phyloP scores from a whole-genome alignment of 2,888 invertebrate genomes.

The Choreutis nemorana region DNA sequence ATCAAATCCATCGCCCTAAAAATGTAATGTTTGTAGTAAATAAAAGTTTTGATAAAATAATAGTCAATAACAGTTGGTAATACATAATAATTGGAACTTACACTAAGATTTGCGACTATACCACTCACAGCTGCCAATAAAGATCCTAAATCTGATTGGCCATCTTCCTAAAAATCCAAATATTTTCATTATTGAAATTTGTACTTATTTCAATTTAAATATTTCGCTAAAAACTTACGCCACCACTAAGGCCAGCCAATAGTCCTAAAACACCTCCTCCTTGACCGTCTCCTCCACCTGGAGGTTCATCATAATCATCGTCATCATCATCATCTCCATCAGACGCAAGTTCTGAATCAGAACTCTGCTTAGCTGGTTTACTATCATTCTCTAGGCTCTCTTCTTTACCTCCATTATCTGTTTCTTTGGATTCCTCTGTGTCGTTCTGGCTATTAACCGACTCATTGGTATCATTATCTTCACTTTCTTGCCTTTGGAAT shows the following conservation, averaged over 20 bases:
- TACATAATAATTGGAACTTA: constrained; percentile 24
- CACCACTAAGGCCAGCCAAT: constrained; percentile 50
- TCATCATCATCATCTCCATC: constrained; percentile 24
- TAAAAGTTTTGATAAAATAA: neutral
- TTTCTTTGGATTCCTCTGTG: constrained; percentile 12
- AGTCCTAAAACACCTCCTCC: constrained; percentile 55
- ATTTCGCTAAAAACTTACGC: constrained; percentile 45
- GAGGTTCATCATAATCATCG: constrained; percentile 46
- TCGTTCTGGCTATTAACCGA: constrained; percentile 14
- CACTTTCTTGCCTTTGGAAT: constrained; percentile 31
- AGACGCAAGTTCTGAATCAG: constrained; percentile 17
- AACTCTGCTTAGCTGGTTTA: constrained; percentile 24
- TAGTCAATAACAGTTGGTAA: neutral
- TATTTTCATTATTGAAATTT: no score
- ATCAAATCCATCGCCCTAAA: constrained; percentile 56
- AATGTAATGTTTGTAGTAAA: constrained; percentile 7
- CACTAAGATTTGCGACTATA: constrained; percentile 50
- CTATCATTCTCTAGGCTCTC: constrained; percentile 21
- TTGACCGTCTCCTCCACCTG: constrained; percentile 44
- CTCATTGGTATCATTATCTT: constrained; percentile 13
- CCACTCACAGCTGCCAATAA: constrained; percentile 50
- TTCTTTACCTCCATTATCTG: constrained; percentile 23
- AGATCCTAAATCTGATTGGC: constrained; percentile 53
- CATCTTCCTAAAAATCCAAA: constrained; percentile 50
- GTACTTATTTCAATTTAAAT: no score